A percentile compares a stretch with the other conserved stretches of the same genome.
phyloP scores from a whole-genome alignment of 2,113 vertebrate genomes.

The Psittacus erithacus region DNA sequence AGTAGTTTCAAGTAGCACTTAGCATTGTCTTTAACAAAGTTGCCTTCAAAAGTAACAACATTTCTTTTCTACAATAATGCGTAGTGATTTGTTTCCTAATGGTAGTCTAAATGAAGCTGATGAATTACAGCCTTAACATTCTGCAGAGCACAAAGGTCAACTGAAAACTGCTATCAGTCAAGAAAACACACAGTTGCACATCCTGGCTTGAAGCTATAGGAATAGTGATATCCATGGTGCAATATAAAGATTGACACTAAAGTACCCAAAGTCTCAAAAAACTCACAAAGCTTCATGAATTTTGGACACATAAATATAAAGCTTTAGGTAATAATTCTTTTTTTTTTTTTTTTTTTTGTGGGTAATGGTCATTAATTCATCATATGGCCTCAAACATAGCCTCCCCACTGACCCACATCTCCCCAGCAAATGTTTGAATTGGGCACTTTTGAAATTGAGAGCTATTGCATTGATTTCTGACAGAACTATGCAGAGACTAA shows the following conservation, averaged over 20 bases:
- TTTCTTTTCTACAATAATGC: not conserved
- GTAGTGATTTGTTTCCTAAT: not conserved
- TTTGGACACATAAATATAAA: slow-evolving; percentile 49
- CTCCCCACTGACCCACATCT: not conserved
- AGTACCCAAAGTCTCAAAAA: slow-evolving; percentile 13
- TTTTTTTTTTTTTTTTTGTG: not conserved
- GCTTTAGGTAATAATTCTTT: not conserved
- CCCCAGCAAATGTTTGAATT: not conserved
- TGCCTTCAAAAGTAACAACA: not conserved
- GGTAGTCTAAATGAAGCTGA: not conserved
- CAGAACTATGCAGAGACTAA: not conserved
- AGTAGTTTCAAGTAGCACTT: not conserved
- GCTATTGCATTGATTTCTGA: not conserved
- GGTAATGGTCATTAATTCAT: not conserved
- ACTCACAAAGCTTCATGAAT: slow-evolving; percentile 39
- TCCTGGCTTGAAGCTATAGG: not conserved
- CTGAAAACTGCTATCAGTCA: not conserved
- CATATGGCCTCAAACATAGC: not conserved
- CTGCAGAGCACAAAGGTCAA: not conserved
- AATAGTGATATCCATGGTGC: not conserved
- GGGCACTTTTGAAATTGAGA: not conserved
- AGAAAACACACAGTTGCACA: not conserved
- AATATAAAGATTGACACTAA: slow-evolving; percentile 6
- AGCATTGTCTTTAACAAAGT: not conserved
- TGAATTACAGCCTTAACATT: not conserved